phyloP scores from a whole-genome alignment of 2,797 vertebrate genomes.

The Gymnodraco acuticeps region DNA sequence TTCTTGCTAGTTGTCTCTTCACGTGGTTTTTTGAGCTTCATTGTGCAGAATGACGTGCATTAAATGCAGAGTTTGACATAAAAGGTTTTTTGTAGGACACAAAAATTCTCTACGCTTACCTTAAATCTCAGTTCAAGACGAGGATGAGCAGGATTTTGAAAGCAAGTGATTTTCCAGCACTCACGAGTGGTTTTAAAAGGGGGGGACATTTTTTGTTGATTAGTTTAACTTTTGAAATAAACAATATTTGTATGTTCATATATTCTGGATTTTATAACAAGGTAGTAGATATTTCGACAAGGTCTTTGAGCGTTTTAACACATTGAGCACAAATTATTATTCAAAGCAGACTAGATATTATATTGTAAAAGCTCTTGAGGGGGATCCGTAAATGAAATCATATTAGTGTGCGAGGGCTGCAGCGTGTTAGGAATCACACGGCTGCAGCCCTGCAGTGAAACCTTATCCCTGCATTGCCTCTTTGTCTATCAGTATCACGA shows the following conservation, averaged over 20 bases:
- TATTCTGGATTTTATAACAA: neutral
- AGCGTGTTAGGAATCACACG: neutral
- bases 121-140: neutral
- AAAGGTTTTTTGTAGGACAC: too few relatives aligned
- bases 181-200: too few relatives aligned
- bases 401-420: neutral
- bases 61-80: neutral
- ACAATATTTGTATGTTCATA: neutral
- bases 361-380: neutral
- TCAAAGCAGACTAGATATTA: neutral
- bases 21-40: neutral
- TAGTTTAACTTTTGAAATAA: neutral
- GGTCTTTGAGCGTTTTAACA: accelerated
- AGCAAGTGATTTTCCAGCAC: neutral
- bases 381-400: neutral
- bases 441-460: constrained; percentile 25
- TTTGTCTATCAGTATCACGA: neutral
- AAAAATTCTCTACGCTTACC: too few relatives aligned
- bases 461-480: constrained; percentile 12
- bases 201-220: neutral
- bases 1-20: neutral
- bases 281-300: too few relatives aligned
- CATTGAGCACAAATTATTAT: neutral
- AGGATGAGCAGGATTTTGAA: too few relatives aligned
- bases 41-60: neutral